Conservation (phyloP, 92 coral and sea anemone species). For the Siderastrea radians region DNA sequence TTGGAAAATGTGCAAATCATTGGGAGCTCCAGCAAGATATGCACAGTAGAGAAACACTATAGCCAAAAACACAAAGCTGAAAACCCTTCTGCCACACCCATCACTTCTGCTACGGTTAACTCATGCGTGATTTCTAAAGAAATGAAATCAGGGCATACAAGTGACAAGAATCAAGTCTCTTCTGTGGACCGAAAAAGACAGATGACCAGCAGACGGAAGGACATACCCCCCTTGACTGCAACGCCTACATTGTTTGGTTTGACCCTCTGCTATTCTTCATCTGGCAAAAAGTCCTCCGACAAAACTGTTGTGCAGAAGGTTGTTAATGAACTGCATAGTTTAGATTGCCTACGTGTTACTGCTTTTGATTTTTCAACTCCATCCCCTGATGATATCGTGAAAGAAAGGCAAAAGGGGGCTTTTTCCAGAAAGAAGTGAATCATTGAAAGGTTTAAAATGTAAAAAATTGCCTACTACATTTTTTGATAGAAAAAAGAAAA, state of each 20-base stretch:
- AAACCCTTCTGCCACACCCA: not conserved
- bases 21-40: not conserved
- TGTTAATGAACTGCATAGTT: not conserved
- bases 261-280: conserved; percentile 58
- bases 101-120: not conserved
- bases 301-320: conserved; percentile 10
- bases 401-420: conserved; percentile 75
- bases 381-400: conserved; percentile 93
- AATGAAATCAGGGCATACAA: not conserved
- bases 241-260: conserved; percentile 78
- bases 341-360: not conserved
- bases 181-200: not conserved
- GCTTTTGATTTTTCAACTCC: conserved; percentile 85
- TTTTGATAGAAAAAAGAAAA: too few species aligned
- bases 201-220: not conserved
- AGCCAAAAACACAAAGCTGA: conserved; percentile 1
- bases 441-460: not conserved
- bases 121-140: not conserved
- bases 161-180: not conserved
- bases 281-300: not conserved
- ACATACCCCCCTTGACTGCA: conserved; percentile 9
- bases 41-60: not conserved
- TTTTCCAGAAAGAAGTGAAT: conserved; percentile 60
- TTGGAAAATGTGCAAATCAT: not conserved
- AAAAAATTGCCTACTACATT: too few species aligned